Evolutionary conservation across 2,113 vertebrate genomes (phyloP).

Genomic region (Triplophysa rosa): DNA sequence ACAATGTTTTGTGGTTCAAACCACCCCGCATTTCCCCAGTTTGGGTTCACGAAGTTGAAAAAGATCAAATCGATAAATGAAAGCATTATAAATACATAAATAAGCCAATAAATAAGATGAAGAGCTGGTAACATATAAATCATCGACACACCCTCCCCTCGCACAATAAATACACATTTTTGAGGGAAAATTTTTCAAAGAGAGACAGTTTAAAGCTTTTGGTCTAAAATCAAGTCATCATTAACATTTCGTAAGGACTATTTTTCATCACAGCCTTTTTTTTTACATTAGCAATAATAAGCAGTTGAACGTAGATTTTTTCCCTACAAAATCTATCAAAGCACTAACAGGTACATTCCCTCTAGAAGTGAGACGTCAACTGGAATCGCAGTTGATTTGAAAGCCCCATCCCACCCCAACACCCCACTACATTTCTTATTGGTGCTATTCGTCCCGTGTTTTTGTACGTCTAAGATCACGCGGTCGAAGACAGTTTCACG

Average conservation of each 20-base stretch:
- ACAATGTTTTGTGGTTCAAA: slow-evolving; percentile 46
- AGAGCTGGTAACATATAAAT: slow-evolving; percentile 70
- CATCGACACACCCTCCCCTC: slow-evolving; percentile 60
- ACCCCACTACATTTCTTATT: slow-evolving; percentile 48
- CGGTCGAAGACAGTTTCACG: slow-evolving; percentile 42
- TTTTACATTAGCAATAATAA: slow-evolving; percentile 70
- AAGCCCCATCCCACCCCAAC: slow-evolving; percentile 11
- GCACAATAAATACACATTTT: slow-evolving; percentile 72
- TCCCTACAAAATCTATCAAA: slow-evolving; percentile 72
- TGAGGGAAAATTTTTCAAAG: slow-evolving; percentile 63
- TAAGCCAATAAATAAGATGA: slow-evolving; percentile 72
- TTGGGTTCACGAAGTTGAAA: slow-evolving; percentile 67
- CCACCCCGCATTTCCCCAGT: slow-evolving; percentile 63
- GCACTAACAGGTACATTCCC: slow-evolving; percentile 75
- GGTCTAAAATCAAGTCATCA: slow-evolving; percentile 82
- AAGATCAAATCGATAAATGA: slow-evolving; percentile 63
- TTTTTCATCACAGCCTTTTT: slow-evolving; percentile 66
- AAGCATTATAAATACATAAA: slow-evolving; percentile 76
- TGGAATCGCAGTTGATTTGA: slow-evolving; percentile 54
- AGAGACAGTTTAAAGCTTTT: slow-evolving; percentile 85
- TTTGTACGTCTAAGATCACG: slow-evolving; percentile 21
- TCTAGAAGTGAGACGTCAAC: slow-evolving; percentile 66
- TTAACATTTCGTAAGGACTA: slow-evolving; percentile 61
- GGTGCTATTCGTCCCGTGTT: slow-evolving; percentile 42
- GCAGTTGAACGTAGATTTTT: slow-evolving; percentile 68